Evolutionary conservation across 2,113 vertebrate genomes (phyloP), one percentile per base, ranked within the genome.

Genomic region (Otus sunia): DNA sequence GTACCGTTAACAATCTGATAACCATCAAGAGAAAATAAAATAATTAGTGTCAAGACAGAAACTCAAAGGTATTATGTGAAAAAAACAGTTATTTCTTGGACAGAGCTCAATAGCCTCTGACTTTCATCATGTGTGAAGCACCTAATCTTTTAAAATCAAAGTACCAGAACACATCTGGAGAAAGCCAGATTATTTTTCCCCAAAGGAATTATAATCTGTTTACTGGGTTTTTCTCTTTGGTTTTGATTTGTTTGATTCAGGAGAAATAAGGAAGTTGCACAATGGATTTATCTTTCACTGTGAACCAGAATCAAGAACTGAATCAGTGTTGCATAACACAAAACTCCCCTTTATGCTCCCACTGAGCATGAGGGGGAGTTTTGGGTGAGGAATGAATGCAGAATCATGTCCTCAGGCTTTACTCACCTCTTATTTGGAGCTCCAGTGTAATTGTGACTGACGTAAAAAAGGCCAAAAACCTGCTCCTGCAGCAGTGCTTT

Each of bases 331-430:
- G 4, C 32, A 2, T 81, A 94, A 96, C 72, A 87, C 8, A 68
- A 12, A 92, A 88, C 74, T 95, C 68, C 43, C 53, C 56, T 63
- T 72, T 10, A 50, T 34, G 34, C 23, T 92, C 75, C 92, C 68
- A 64, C 30, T 2, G 12, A 92, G 60, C 6, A 1, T 15, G 69
- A 93, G 60, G 53, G 52, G 84, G 83, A 94, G 79, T 75, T 95
- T 72, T 75, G 80, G 67, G 73, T 53, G 64, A 89, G 56, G 80
- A 94, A 81, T 90, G 64, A 91, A 88, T 68, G 53, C 78, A 72
- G 84, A 95, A 95, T 87, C 80, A 80, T 74, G 64, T 92, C 89
- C 92, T 96, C 83, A 49, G 86, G 90, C 90, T 94, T 95, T 82
- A 80, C 85, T 92, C 90, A 74, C 72, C 63, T 82, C 71, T 90